A percentile compares a stretch with the other conserved stretches of the same genome.
These are phyloP conservation scores for Vulpes lagopus DNA, from an alignment of 2,113 vertebrate species.

Conservation along the genomic window DNA sequence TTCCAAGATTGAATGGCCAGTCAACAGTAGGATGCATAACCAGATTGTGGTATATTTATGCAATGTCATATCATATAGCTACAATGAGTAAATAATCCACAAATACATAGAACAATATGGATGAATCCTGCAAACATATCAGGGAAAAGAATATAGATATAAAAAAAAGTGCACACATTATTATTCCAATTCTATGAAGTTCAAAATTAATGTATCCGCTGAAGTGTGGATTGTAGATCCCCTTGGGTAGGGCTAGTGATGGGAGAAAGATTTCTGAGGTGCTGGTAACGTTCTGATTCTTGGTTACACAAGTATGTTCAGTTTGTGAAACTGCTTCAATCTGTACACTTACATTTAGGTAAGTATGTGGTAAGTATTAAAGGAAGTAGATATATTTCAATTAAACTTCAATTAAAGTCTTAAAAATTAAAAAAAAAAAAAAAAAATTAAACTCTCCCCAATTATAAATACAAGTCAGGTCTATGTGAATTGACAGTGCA, in stretches of 20 bases:
- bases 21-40: neutral
- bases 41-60: neutral
- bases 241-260: neutral
- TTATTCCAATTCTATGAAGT: neutral
- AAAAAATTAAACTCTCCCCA: neutral
- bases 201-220: neutral
- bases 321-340: neutral
- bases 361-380: neutral
- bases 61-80: neutral
- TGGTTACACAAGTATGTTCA: neutral
- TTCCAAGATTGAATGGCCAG: neutral
- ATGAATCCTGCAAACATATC: neutral
- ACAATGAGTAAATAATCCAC: neutral
- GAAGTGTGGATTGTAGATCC: neutral
- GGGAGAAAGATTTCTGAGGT: neutral
- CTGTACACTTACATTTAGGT: neutral
- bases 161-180: neutral
- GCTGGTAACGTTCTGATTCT: neutral
- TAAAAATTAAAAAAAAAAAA: conserved; percentile 30
- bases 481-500: neutral
- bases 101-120: neutral
- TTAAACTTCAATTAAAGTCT: neutral
- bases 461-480: neutral
- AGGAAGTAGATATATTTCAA: neutral
- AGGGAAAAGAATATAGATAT: neutral